Evolutionary conservation across 2,797 vertebrate genomes (phyloP), one percentile per base, ranked within the genome.

Genomic region (Lerista edwardsae): DNA sequence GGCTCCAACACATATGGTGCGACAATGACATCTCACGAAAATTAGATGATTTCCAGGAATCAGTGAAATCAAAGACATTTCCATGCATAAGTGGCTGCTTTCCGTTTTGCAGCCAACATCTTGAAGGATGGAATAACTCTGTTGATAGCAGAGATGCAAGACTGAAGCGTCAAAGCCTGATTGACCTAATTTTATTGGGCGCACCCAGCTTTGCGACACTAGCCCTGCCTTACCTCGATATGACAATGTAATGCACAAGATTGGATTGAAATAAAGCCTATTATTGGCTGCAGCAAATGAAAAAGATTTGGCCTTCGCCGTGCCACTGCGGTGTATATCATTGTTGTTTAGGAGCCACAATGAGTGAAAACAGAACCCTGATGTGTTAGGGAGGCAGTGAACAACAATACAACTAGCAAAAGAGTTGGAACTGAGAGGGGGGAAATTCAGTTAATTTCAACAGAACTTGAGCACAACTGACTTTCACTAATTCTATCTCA

Each of bases 1-100:
- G 79, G 23, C 25, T 19, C 29, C 36, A 11, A 55, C 1, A 31
- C 65, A 62, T 31, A 69, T 75, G 62, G 62, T 55, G 47, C 10
- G 36, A 75, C 41, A 36, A 17, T 27, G n/a, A 68, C 5, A 11
- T 55, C 10, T 86, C 36, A 29, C 29, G 57, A 86, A 80, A 61
- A 62, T 80, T 11, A 67, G 44, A 57, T 67, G 61, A 41, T 41
- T 85, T 75, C 77, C 69, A 75, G 71, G 47, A 69, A 76, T 68
- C n/a, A 21, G 2, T 19, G 27, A 61, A 51, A 67, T 68, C 61
- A 75, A 51, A 83, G 17, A 57, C 27, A n/a, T 68, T 29, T 57
- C 21, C 6, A 59, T n/a, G 10, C 17, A 67, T 68, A 3, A 31
- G 62, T 17, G 4, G 31, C 57, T 29, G 27, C 17, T 59, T 83